A percentile compares a stretch with the other conserved stretches of the same genome.
These are phyloP conservation scores for Drosophila sp. DNA, from an alignment of 1,140 invertebrate genomes.

Conservation along the genomic window DNA sequence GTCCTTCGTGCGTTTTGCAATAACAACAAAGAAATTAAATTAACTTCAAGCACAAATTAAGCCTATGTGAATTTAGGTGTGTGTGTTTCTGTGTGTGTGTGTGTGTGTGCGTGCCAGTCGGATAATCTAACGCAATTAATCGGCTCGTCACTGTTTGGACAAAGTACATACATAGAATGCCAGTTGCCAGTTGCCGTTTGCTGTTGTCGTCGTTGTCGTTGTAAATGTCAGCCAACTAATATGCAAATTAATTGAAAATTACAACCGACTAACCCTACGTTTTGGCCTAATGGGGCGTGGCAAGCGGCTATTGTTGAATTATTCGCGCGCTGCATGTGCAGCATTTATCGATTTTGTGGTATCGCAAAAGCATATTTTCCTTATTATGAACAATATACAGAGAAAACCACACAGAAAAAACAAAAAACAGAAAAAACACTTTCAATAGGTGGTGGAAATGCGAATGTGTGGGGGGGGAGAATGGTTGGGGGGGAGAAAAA, in stretches of 20 bases:
- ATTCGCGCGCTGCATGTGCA: conserved; percentile 1
- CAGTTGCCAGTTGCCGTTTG: conserved; percentile 26
- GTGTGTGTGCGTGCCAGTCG: conserved; percentile 38
- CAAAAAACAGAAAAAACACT: background rate
- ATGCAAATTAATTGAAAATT: conserved; percentile 77
- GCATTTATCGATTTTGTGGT: background rate
- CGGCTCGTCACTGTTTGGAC: conserved; percentile 74
- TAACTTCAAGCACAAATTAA: conserved; percentile 75
- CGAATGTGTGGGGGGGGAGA: no score
- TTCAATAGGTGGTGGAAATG: background rate
- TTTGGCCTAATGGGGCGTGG: conserved; percentile 21
- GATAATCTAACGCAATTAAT: conserved; percentile 80
- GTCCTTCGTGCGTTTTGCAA: conserved; percentile 63
- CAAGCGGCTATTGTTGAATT: conserved; percentile 6
- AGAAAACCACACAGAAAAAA: background rate
- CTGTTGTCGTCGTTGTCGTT: conserved; percentile 22
- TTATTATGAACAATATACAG: background rate
- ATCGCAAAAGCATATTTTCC: background rate
- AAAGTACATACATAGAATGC: conserved; percentile 63
- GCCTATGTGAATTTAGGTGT: conserved; percentile 18
- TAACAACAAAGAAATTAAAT: conserved; percentile 78
- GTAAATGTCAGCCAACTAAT: conserved; percentile 64
- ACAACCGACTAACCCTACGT: conserved; percentile 37
- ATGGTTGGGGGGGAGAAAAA: conserved; percentile 5
- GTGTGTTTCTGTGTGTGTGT: conserved; percentile 18